Evolutionary conservation across 2,113 vertebrate genomes (phyloP), one percentile per base, ranked within the genome.

Genomic region (Anarrhichthys ocellatus): DNA sequence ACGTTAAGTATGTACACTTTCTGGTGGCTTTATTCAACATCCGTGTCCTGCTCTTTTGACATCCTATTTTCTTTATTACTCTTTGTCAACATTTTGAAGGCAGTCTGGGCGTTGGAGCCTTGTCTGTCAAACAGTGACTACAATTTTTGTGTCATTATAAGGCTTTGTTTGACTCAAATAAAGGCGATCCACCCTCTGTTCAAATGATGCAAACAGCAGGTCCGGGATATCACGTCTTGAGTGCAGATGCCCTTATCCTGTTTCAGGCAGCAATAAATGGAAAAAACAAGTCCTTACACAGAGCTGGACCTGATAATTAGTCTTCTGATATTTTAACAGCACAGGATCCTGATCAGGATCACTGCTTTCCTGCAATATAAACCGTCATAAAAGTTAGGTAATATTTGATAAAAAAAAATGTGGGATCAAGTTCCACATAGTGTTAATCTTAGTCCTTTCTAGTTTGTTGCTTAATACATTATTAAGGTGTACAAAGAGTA

Each of bases 101-200:
- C 75, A 76, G 84, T 67, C 71, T 90, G 92, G 93, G 93, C 88
- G 91, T 93, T 89, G 90, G 63, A 89, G 61, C 29, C 77, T 79
- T 66, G 80, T 89, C 90, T 91, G 88, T 91, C 90, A 91, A 87
- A 77, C 15, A 36, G 44, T 81, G 74, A 76, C 79, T 76, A 52
- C 78, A 14, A 87, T 92, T 94, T 94, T 93, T 91, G 86, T 93
- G 91, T 92, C 91, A 91, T 93, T 93, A 92, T 84, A 81, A 70
- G 84, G 75, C 82, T 94, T 94, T 94, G 93, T 94, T 93, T 94
- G 81, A 90, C 84, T 93, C 80, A 93, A 94, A 93, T 94, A 93
- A 90, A 92, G 84, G 80, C 54, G 92, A 91, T 87, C 92, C 93
- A 81, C 93, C 92, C 92, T 91, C 81, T 93, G 90, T 93, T 93